These are phyloP conservation scores for Paracyprichromis sp. DNA, from an alignment of 2,113 vertebrate genomes.

Conservation along the genomic window DNA sequence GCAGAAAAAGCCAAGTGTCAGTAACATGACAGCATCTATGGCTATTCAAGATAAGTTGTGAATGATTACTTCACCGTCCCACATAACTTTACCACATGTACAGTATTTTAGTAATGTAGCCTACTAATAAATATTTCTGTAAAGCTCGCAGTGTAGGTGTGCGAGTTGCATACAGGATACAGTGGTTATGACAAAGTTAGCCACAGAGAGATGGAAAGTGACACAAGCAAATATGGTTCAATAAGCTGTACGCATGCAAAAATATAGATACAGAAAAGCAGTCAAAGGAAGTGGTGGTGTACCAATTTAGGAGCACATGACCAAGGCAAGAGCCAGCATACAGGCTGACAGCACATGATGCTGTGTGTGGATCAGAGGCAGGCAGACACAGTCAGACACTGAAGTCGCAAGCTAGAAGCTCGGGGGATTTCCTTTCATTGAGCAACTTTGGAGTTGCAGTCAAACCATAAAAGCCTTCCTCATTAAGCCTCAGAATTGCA, in stretches of 20 bases:
- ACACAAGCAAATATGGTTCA: background rate
- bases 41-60: background rate
- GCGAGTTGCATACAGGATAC: constrained; percentile 11
- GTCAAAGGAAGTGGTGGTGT: constrained; percentile 48
- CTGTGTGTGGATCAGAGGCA: background rate
- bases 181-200: background rate
- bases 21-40: background rate
- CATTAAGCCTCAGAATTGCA: background rate
- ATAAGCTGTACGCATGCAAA: background rate
- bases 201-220: constrained; percentile 11
- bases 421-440: constrained; percentile 23
- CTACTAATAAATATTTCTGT: background rate
- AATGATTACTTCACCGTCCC: background rate
- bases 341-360: constrained; percentile 17
- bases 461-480: background rate
- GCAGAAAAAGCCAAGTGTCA: background rate
- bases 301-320: constrained; percentile 32
- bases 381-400: background rate
- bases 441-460: background rate
- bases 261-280: background rate
- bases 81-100: background rate
- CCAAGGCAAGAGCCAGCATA: background rate
- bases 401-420: background rate
- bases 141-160: background rate
- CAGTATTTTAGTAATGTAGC: background rate